These are phyloP conservation scores for Phenganax marumi DNA, from an alignment of 92 coral and sea anemone species.

Conservation along the genomic window DNA sequence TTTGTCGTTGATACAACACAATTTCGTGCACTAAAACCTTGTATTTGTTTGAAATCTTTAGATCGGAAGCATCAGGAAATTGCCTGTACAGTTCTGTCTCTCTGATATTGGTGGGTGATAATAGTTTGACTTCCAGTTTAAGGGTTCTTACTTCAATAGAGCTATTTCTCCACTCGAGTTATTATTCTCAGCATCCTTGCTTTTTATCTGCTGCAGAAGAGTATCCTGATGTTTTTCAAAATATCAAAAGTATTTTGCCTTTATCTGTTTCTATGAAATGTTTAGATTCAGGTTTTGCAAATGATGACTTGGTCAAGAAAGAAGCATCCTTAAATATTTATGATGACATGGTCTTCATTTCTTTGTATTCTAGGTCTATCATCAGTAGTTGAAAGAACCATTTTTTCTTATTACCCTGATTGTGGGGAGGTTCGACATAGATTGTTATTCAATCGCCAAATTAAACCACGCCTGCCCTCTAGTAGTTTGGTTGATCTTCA, in stretches of 20 bases:
- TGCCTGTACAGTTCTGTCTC: conserved; percentile 14
- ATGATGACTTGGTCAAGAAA: too few species aligned
- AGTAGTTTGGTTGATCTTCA: conserved; percentile 2
- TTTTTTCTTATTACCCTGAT: conserved; percentile 2
- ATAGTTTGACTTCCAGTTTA: background rate
- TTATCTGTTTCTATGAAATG: background rate
- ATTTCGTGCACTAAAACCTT: too few species aligned
- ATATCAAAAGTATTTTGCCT: conserved; percentile 9
- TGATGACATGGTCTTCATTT: background rate
- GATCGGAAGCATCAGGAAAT: conserved; percentile 21
- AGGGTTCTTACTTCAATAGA: background rate
- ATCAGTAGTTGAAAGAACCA: background rate
- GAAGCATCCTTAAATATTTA: background rate
- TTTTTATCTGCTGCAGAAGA: background rate
- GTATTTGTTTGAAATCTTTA: background rate
- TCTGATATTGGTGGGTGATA: conserved; percentile 8
- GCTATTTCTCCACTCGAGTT: background rate
- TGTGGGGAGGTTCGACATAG: background rate
- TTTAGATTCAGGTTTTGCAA: too few species aligned
- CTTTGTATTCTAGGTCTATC: background rate
- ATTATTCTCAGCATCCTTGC: conserved; percentile 6
- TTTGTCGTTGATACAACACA: too few species aligned
- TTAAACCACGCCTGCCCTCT: conserved; percentile 1
- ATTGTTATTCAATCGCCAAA: background rate
- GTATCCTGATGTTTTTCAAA: background rate